These are phyloP conservation scores for Sorex araneus DNA, from an alignment of 2,113 vertebrate species.

Conservation along the genomic window DNA sequence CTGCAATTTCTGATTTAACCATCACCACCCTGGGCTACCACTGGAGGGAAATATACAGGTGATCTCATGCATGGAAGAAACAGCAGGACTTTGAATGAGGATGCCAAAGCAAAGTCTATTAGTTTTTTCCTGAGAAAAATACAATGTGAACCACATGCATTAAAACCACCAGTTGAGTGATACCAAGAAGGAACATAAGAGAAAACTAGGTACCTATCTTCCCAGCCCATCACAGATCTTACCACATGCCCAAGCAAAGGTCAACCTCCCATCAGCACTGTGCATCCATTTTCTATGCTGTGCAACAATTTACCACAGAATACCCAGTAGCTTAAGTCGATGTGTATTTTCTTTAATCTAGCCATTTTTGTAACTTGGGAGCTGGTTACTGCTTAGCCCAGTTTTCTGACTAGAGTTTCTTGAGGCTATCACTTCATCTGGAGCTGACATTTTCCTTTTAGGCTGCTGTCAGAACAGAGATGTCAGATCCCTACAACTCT, in stretches of 20 bases:
- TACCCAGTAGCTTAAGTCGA: background rate
- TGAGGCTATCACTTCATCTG: background rate
- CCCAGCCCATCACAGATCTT: background rate
- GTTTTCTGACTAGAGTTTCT: background rate
- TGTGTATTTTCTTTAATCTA: background rate
- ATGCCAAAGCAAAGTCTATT: too few relatives aligned
- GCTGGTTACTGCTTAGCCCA: background rate
- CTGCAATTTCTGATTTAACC: constrained; percentile 10
- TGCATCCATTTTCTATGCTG: background rate
- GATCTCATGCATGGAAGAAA: too few relatives aligned
- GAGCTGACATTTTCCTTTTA: background rate
- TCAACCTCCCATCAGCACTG: background rate
- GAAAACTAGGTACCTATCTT: background rate
- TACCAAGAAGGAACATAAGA: constrained; percentile 5
- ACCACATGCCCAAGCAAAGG: background rate
- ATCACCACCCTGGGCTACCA: background rate
- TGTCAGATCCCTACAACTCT: background rate
- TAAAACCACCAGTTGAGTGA: background rate
- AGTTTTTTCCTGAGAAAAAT: constrained; percentile 48
- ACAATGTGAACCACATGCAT: background rate
- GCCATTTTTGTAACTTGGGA: background rate
- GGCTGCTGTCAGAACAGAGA: background rate
- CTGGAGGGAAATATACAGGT: constrained; percentile 1
- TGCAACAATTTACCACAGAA: background rate
- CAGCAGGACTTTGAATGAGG: too few relatives aligned